Conservation (phyloP, 2,888 invertebrate genomes). For the Cephus sareptanus region DNA sequence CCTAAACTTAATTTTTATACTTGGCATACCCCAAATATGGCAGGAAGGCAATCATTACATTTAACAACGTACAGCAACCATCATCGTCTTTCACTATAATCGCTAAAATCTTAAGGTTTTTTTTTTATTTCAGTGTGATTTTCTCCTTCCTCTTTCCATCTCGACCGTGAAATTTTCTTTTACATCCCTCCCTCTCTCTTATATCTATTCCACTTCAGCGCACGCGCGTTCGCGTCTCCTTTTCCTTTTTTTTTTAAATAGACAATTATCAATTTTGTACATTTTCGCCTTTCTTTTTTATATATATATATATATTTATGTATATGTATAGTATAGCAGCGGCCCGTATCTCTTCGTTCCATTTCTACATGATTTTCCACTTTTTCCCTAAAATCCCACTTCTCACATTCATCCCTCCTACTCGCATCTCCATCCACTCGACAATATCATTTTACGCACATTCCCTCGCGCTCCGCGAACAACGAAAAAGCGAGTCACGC, state of each 20-base stretch:
- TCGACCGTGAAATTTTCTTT: slow-evolving; percentile 13
- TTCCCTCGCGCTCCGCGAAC: background rate
- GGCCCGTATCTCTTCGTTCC: background rate
- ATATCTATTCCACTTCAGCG: background rate
- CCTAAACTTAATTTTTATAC: slow-evolving; percentile 67
- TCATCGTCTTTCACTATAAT: slow-evolving; percentile 29
- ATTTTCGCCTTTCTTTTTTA: slow-evolving; percentile 23
- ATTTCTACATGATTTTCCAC: background rate
- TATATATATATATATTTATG: background rate
- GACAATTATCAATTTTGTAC: slow-evolving; percentile 51
- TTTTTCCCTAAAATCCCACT: background rate
- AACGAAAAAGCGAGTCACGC: background rate
- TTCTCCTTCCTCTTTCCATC: slow-evolving; percentile 13
- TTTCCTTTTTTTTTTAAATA: slow-evolving; percentile 28
- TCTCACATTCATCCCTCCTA: background rate
- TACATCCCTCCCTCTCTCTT: slow-evolving; percentile 15
- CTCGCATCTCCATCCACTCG: background rate
- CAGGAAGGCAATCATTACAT: slow-evolving; percentile 74
- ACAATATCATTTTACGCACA: background rate
- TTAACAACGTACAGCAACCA: slow-evolving; percentile 67
- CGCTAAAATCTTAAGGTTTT: slow-evolving; percentile 29
- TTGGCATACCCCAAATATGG: slow-evolving; percentile 73
- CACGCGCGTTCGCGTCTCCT: slow-evolving; percentile 10
- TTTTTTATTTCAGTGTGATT: slow-evolving; percentile 22
- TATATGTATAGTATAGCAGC: background rate